Evolutionary conservation across 1,140 invertebrate species (phyloP).

Genomic region (Diuraphis noxia): DNA sequence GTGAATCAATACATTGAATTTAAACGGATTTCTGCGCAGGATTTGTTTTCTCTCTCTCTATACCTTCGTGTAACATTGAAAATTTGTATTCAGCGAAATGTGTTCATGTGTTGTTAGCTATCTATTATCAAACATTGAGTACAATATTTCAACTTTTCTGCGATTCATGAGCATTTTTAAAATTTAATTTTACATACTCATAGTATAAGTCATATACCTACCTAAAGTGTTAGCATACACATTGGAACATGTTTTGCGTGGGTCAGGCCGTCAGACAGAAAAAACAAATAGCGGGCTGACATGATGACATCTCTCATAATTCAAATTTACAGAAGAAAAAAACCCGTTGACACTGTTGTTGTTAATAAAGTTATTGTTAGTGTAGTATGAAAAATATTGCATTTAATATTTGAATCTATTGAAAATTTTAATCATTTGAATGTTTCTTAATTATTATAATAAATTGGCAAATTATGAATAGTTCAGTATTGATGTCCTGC

Average conservation of each 20-base stretch:
- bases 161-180: background rate
- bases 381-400: background rate
- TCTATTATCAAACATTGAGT: background rate
- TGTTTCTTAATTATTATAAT: background rate
- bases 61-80: background rate
- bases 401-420: background rate
- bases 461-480: background rate
- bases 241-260: background rate
- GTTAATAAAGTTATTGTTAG: background rate
- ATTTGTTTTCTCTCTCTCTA: background rate
- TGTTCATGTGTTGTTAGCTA: background rate
- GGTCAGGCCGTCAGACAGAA: background rate
- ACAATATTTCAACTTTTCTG: background rate
- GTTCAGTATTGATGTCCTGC: background rate
- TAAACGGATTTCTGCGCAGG: background rate
- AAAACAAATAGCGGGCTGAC: background rate
- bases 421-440: background rate
- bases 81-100: background rate
- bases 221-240: background rate
- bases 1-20: background rate
- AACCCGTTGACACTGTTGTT: background rate
- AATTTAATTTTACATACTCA: background rate
- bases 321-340: background rate
- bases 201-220: too few relatives aligned
- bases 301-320: background rate